A percentile compares a stretch with the other conserved stretches of the same genome.
phyloP scores from a whole-genome alignment of 2,888 invertebrate species.

The Andricus quercusramuli region DNA sequence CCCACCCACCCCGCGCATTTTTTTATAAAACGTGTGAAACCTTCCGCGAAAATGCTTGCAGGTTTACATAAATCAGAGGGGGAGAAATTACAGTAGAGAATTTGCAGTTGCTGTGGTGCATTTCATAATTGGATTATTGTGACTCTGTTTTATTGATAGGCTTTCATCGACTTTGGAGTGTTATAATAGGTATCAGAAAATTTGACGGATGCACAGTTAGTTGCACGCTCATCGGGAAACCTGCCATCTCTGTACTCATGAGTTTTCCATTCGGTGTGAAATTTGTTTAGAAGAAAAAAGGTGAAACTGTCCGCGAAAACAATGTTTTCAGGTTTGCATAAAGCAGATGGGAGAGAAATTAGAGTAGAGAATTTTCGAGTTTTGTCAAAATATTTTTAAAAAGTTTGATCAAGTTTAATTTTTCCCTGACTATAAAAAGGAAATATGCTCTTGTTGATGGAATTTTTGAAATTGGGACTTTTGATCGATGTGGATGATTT shows the following conservation, averaged over 20 bases:
- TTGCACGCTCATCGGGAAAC: neutral
- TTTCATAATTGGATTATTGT: neutral
- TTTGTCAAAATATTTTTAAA: too few species aligned
- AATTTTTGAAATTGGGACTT: too few species aligned
- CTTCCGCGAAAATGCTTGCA: neutral
- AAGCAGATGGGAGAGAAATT: too few species aligned
- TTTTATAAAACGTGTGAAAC: neutral
- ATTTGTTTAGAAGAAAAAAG: neutral
- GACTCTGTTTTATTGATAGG: too few species aligned
- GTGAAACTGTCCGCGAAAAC: neutral
- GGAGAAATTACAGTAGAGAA: too few species aligned
- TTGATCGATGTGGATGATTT: neutral
- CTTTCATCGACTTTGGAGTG: too few species aligned
- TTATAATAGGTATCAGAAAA: neutral
- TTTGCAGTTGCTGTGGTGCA: too few species aligned
- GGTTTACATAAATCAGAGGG: neutral
- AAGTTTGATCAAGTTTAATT: too few species aligned
- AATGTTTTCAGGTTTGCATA: neutral
- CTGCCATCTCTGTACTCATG: conserved; percentile 15
- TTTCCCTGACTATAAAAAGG: too few species aligned
- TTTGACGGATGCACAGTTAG: neutral
- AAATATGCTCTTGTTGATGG: too few species aligned
- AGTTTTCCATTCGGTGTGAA: conserved; percentile 23
- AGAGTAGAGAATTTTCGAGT: too few species aligned
- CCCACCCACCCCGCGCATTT: neutral